Base-by-base conservation (phyloP, 2,888 invertebrate species). In the Bombyx huttoni region DNA sequence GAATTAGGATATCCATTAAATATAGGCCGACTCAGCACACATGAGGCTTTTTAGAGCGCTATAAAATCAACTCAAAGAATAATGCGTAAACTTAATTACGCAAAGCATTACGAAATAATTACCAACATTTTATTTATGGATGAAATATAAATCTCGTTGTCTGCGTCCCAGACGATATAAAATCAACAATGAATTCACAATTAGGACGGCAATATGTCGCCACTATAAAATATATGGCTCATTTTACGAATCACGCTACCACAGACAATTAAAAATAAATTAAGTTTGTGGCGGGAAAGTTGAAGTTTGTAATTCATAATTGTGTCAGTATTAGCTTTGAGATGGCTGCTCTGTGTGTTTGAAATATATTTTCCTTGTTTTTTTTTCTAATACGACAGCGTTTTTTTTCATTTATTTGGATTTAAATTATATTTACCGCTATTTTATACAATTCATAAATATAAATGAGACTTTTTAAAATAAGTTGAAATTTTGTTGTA, bases 201-300 rank as follows among this genome's bases (percentile, higher is more conserved):
- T 51, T 47, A 51, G 50, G n/a, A 45, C 34, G 14, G 13, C 50
- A 14, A 47, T 51, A 51, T 34, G 50, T 47, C 47, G 50, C 33
- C 12, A 34, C 46, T 46, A 51, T 51, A 51, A 51, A 51, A 34
- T 54, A 52, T 54, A 51, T 56, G 59, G 58, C 64, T 61, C 53
- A 55, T 64, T 63, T 54, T 58, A 54, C 47, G 56, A 48, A 59
- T 59, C 57, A 57, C 53, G 53, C 53, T 14, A 34, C 51, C 55
- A 56, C 53, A 62, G 58, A 63, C 61, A 65, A 67, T 67, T 67
- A 65, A 64, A 67, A 67, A 62, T 60, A 58, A 62, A 64, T 62
- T 65, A 61, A 61, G 56, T 51, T 55, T 53, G 55, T 54, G 57
- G 58, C 57, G 56, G 58, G 57, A 61, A 63, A 56, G 53, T 60